Percentiles rank a stretch among this genome's conserved stretches.
Conservation (phyloP, 2,797 vertebrate species). For the Sebastes taczanowskii region DNA sequence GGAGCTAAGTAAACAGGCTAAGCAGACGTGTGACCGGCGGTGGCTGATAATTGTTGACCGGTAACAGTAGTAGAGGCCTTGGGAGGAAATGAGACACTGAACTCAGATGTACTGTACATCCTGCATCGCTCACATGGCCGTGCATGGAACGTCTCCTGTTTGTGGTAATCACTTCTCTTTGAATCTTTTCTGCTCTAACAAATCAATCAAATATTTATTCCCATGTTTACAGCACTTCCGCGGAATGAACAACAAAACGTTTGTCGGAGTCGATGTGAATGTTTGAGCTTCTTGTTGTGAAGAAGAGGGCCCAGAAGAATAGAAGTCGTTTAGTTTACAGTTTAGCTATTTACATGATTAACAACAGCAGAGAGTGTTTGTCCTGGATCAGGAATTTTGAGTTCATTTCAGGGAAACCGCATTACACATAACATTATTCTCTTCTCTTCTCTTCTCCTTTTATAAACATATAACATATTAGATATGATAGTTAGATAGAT, state of each 20-base stretch:
- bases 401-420: background rate
- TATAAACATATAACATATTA: background rate
- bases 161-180: conserved; percentile 25
- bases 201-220: conserved; percentile 61
- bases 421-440: background rate
- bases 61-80: conserved; percentile 21
- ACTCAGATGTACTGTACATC: conserved; percentile 1
- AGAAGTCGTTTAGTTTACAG: conserved; percentile 12
- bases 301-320: background rate
- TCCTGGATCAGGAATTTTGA: background rate
- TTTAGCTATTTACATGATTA: conserved; percentile 10
- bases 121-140: background rate
- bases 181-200: conserved; percentile 25
- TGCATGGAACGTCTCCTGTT: background rate
- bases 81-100: conserved; percentile 8
- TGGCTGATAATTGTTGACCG: conserved; percentile 56
- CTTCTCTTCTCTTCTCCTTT: background rate
- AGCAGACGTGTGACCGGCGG: conserved; percentile 40
- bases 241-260: conserved; percentile 20
- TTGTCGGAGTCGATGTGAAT: background rate
- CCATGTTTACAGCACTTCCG: conserved; percentile 27
- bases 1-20: conserved; percentile 57
- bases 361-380: background rate
- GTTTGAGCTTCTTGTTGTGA: conserved; percentile 25
- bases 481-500: background rate